Evolutionary conservation across 2,797 vertebrate genomes (phyloP).

Genomic region (Danio kyathit): DNA sequence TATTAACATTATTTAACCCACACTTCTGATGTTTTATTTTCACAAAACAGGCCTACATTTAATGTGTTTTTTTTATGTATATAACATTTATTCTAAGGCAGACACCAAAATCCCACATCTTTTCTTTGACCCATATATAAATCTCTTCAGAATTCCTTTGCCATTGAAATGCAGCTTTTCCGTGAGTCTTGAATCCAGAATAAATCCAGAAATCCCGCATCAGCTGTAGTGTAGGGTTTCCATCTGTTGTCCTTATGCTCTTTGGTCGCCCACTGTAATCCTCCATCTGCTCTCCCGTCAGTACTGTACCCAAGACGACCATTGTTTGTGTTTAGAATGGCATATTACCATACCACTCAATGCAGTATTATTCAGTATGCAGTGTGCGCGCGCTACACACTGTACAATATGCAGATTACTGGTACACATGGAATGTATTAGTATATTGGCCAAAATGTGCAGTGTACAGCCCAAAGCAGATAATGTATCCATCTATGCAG

Average conservation of each 20-base stretch:
- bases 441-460: not conserved
- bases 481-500: not conserved
- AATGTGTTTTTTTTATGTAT: too few species aligned
- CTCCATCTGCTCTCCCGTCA: slow-evolving; percentile 48
- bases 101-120: too few species aligned
- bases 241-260: slow-evolving; percentile 56
- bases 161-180: not conserved
- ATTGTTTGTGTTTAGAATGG: slow-evolving; percentile 18
- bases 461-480: not conserved
- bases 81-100: too few species aligned
- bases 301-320: slow-evolving; percentile 16
- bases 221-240: slow-evolving; percentile 36
- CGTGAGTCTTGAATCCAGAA: slow-evolving; percentile 13
- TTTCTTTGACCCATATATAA: too few species aligned
- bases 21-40: too few species aligned
- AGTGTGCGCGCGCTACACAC: not conserved
- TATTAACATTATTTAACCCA: too few species aligned
- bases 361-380: not conserved
- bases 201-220: slow-evolving; percentile 13
- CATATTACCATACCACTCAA: not conserved
- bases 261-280: slow-evolving; percentile 52
- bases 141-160: not conserved
- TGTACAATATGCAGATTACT: not conserved
- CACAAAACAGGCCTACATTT: too few species aligned
- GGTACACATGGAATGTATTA: not conserved